A percentile compares a stretch with the other conserved stretches of the same genome.
These are phyloP conservation scores for Hycleus cichorii DNA, from an alignment of 1,140 invertebrate genomes.

Conservation along the genomic window DNA sequence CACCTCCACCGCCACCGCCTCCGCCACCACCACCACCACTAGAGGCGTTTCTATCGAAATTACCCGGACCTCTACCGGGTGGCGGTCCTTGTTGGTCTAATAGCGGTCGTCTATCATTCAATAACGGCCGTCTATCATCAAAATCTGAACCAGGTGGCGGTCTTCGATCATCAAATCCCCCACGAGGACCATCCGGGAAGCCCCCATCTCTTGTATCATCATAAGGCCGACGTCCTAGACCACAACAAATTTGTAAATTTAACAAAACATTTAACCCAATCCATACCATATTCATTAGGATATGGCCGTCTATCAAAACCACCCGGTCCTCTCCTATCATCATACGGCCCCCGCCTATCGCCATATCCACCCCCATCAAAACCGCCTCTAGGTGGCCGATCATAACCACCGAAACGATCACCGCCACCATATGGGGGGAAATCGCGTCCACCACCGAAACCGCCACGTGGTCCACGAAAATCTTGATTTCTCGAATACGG, in stretches of 20 bases:
- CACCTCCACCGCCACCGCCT: slow-evolving; percentile 6
- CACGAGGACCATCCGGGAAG: slow-evolving; percentile 3
- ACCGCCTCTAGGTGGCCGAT: slow-evolving; percentile 29
- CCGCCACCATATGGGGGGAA: slow-evolving; percentile 36
- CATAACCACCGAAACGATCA: slow-evolving; percentile 36
- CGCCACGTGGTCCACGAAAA: slow-evolving; percentile 27
- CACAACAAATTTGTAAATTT: background rate
- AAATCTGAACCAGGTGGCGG: slow-evolving; percentile 21
- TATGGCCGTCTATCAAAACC: slow-evolving; percentile 2
- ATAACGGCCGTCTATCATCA: slow-evolving; percentile 28
- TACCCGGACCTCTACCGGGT: slow-evolving; percentile 7
- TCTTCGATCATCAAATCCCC: slow-evolving; percentile 27
- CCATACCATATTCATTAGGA: slow-evolving; percentile 20
- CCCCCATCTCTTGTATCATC: slow-evolving; percentile 16
- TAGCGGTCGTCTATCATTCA: slow-evolving; percentile 28
- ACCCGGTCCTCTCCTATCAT: slow-evolving; percentile 21
- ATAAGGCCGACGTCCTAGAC: slow-evolving; percentile 14
- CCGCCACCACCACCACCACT: background rate
- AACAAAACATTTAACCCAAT: background rate
- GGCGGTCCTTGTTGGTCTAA: slow-evolving; percentile 16
- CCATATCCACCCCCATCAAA: slow-evolving; percentile 23
- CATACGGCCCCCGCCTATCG: slow-evolving; percentile 14
- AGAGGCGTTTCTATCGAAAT: background rate
- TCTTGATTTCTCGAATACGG: slow-evolving; percentile 30
- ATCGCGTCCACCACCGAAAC: slow-evolving; percentile 33